Percentiles rank a stretch among this genome's conserved stretches.
phyloP scores from a whole-genome alignment of 2,797 vertebrate genomes.

The Microctenopoma steveboyesi region DNA sequence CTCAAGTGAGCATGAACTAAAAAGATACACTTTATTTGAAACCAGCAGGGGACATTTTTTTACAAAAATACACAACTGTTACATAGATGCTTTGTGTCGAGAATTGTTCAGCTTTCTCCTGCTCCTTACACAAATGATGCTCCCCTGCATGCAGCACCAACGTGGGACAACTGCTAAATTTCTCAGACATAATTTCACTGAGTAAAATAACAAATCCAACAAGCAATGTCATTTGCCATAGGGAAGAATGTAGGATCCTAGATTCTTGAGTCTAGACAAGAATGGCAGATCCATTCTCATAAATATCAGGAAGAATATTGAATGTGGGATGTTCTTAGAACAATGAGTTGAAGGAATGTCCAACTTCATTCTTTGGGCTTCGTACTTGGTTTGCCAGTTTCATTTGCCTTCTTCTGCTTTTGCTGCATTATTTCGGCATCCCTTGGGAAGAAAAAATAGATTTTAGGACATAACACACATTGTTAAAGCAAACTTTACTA shows the following conservation, averaged over 20 bases:
- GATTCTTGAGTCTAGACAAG: constrained; percentile 69
- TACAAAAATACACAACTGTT: constrained; percentile 84
- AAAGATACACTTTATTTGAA: constrained; percentile 84
- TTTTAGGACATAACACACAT: constrained; percentile 6
- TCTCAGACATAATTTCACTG: constrained; percentile 61
- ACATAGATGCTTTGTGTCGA: constrained; percentile 60
- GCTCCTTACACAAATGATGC: constrained; percentile 58
- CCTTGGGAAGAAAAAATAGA: constrained; percentile 69
- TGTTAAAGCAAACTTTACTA: not conserved
- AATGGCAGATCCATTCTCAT: constrained; percentile 69
- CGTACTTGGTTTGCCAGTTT: constrained; percentile 72
- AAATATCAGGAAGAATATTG: constrained; percentile 71
- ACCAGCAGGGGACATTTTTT: constrained; percentile 75
- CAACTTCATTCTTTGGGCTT: constrained; percentile 71
- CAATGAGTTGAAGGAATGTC: constrained; percentile 33
- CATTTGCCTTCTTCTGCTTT: constrained; percentile 91
- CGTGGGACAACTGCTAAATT: constrained; percentile 51
- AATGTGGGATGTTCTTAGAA: constrained; percentile 55
- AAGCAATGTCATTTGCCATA: constrained; percentile 70
- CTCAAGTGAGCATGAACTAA: constrained; percentile 71
- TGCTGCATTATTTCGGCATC: constrained; percentile 97
- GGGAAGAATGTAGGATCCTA: constrained; percentile 69
- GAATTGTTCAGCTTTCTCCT: constrained; percentile 67
- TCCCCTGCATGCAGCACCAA: constrained; percentile 66
- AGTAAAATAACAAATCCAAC: constrained; percentile 70